These are phyloP conservation scores for Heterohyrax brucei DNA, from an alignment of 2,797 vertebrate species.

Conservation along the genomic window DNA sequence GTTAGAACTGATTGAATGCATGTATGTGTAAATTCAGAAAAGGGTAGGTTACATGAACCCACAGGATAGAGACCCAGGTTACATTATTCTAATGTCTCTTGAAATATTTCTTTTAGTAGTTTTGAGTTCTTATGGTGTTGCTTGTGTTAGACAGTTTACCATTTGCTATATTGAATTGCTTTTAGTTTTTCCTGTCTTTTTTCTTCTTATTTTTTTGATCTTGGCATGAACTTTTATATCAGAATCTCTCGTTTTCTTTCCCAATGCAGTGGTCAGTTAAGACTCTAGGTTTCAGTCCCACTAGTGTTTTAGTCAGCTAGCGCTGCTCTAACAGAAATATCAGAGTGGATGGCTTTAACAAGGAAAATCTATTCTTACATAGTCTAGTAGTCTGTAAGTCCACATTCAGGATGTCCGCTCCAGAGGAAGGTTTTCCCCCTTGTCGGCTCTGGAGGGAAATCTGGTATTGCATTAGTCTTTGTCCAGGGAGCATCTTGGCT, in stretches of 20 bases:
- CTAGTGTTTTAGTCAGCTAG: no score
- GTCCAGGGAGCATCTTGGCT: no score
- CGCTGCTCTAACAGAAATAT: no score
- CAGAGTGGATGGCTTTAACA: no score
- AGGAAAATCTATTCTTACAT: no score
- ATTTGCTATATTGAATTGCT: not conserved
- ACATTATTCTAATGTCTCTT: not conserved
- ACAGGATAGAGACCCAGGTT: not conserved
- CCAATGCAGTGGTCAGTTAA: not conserved
- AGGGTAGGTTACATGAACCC: not conserved
- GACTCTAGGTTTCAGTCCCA: not conserved
- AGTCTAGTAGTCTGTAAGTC: no score
- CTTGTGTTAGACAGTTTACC: not conserved
- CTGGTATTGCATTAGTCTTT: no score
- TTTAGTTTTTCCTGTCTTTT: not conserved
- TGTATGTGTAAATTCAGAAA: slow-evolving; percentile 2
- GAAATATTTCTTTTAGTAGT: not conserved
- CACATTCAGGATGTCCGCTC: no score
- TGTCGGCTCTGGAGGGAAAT: no score
- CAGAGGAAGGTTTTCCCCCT: no score
- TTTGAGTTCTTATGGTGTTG: not conserved
- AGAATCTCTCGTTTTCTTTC: not conserved
- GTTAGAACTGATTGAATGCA: not conserved
- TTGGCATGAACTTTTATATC: not conserved
- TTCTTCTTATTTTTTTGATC: not conserved